Conservation (phyloP, 2,113 vertebrate genomes). For the Ciconia boyciana region DNA sequence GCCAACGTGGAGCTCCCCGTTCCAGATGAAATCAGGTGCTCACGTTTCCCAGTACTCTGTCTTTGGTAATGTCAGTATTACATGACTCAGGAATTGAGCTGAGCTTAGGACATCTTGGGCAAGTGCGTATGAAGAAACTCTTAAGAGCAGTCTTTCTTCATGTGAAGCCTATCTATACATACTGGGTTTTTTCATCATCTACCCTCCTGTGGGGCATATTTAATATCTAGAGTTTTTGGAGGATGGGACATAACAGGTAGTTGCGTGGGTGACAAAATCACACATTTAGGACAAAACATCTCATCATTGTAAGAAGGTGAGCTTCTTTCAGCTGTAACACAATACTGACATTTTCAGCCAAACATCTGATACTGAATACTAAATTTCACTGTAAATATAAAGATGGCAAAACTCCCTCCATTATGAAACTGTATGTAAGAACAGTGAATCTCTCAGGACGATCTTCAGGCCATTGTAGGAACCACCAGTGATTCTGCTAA, state of each 20-base stretch:
- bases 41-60: background rate
- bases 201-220: background rate
- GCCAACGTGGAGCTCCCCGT: background rate
- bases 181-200: background rate
- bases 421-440: background rate
- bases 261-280: accelerated
- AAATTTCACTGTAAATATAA: background rate
- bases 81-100: background rate
- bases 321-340: background rate
- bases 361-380: background rate
- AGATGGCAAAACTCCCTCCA: background rate
- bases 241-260: background rate
- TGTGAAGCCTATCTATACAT: background rate
- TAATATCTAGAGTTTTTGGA: background rate
- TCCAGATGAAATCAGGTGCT: background rate
- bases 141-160: background rate
- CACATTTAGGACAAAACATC: background rate
- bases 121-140: background rate
- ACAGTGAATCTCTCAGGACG: background rate
- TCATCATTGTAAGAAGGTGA: background rate
- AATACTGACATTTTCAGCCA: background rate
- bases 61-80: background rate
- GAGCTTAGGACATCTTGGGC: background rate
- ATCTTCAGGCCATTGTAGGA: background rate
- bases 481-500: background rate